Base-by-base conservation (phyloP, 2,113 vertebrate genomes). In the Heteronetta atricapilla region DNA sequence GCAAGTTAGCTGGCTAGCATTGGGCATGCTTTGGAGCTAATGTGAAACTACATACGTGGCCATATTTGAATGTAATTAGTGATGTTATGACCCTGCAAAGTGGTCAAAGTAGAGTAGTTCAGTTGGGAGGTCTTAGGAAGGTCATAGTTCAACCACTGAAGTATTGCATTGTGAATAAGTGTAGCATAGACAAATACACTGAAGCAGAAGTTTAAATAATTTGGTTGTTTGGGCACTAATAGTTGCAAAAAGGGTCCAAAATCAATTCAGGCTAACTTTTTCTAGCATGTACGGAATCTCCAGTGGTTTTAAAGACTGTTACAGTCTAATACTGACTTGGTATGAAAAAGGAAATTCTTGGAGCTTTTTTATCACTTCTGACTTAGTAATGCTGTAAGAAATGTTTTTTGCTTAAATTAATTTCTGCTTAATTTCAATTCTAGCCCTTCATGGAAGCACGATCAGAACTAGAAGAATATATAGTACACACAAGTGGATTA, bases 401-500 rank as follows among this genome's bases (percentile, higher is more conserved):
- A 12, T 5, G 2, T 53, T 62, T 44, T 58, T 6, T 70, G 15
- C n/a, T 80, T 67, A 85, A 85, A 0, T 1, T 55, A 33, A 31
- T 28, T 63, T 59, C 60, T 53, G 3, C n/a, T 82, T 91, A 3
- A 64, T 68, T 86, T 83, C 13, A 21, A 72, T 93, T 96, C 26
- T 73, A 97, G 94, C 14, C 11, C 17, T 14, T 77, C 10, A 58
- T 70, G 74, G 74, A 89, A 89, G 48, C 13, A 19, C 4, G 18
- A 5, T 58, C 56, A 26, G 46, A n/a, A 56, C 14, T 11, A 15
- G 82, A 83, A 81, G 62, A 90, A 34, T 53, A 44, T 33, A 73
- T 69, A 17, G 6, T 28, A 33, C 33, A 34, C 33, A 69, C 33
- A 29, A 46, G 53, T 80, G 90, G 89, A 94, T 92, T 81, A 88